Evolutionary conservation across 2,113 vertebrate genomes (phyloP), one percentile per base, ranked within the genome.

Genomic region (Arenaria interpres): DNA sequence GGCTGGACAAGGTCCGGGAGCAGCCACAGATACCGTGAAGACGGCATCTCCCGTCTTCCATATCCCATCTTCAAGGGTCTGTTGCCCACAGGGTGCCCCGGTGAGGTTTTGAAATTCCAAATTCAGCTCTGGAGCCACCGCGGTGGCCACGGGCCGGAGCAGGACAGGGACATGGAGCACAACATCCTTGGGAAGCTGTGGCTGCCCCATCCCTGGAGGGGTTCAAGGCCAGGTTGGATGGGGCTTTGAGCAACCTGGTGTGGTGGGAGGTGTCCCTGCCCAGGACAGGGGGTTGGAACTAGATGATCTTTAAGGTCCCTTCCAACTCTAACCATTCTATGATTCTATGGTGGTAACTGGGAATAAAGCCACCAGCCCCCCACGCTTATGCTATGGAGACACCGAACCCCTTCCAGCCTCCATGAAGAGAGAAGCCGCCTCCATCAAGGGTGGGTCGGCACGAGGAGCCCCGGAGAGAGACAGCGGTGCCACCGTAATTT

Each of bases 81-180:
- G 14, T 33, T 0, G 2, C 51, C 4, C 68, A 32, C 9, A 11
- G 33, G 15, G 22, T 64, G 66, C 85, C 7, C 0, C 1, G 4
- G 41, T 1, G 6, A 77, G 27, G 19, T 54, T 84, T 9, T 19
- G 51, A 53, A 77, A 22, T 32, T 14, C 3, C 3, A 46, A 71
- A 89, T 57, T 25, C 50, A 71, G 41, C 73, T 78, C 68, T 19
- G 22, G 22, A 54, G 35, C 50, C 9, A 3, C 28, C 23, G 35
- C 19, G 15, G 30, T 3, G 48, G 14, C 88, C 7, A 0, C 0
- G 22, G 28, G 46, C 0, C 2, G 5, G 24, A 69, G 57, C 48
- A 48, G 53, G 25, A 43, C 6, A 7, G 43, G 39, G 67, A 39
- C 3, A 46, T 5, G 20, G 46, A 46, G 46, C 20, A 46, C 20